Base-by-base conservation (phyloP, 2,888 invertebrate species). In the Hydraecia micacea region DNA sequence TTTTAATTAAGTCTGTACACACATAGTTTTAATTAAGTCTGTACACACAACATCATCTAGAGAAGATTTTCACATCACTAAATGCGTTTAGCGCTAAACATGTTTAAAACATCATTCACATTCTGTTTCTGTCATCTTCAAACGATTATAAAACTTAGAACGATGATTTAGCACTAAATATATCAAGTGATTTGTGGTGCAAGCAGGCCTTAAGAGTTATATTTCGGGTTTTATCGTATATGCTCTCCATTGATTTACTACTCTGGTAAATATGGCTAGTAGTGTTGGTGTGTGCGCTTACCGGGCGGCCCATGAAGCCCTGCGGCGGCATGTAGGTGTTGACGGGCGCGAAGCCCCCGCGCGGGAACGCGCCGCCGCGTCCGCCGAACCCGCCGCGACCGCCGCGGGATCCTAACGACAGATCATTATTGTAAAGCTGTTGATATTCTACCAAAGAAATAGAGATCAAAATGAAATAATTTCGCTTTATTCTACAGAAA, bases 311-410 rank as follows among this genome's bases (percentile, higher is more conserved):
- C 95, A 96, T 95, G 94, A 94, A 96, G 62, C 89, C 91, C 87
- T 96, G 96, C 83, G 96, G 96, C 80, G 96, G 96, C 94, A 96
- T 93, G 94, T 95, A 96, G 18, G 92, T 91, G 94, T 94, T 95
- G 93, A 94, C 94, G 77, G 96, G 96, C 21, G 95, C 94, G 94
- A 94, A 96, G 55, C 95, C 96, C 49, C 96, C 96, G 92, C 96
- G 96, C 63, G 95, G 95, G 94, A 95, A 96, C 0, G 94, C 92
- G 73, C 95, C 95, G 55, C 95, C 96, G 89, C 96, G 95, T 0
- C 93, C 95, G 65, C 93, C 94, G 93, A 95, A 95, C 0, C 93
- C 95, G 55, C 96, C 95, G 92, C 96, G 95, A 0, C 96, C 96
- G 86, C 96, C 96, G 87, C 96, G 96, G 0, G 92, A 94, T 0